phyloP scores from a whole-genome alignment of 92 coral and sea anemone genomes.

The Palythoa caribaeorum region DNA sequence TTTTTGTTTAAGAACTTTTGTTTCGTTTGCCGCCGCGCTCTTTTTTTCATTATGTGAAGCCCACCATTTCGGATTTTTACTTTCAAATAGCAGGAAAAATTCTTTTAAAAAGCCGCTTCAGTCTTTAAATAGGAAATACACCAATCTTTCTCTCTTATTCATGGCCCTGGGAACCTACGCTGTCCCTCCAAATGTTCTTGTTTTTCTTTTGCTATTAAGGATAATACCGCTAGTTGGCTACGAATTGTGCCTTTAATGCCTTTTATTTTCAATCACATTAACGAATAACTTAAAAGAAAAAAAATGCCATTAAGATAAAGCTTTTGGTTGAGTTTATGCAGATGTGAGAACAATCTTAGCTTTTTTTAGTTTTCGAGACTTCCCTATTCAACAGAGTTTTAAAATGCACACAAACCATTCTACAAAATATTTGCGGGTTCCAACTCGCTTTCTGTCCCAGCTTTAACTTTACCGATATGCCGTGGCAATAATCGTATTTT shows the following conservation, averaged over 20 bases:
- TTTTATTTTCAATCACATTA: constrained; percentile 25
- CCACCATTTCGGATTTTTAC: not conserved
- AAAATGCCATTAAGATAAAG: constrained; percentile 32
- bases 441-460: not conserved
- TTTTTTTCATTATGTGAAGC: not conserved
- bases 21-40: constrained; percentile 2
- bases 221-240: constrained; percentile 44
- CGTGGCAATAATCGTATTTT: constrained; percentile 21
- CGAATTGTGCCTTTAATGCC: constrained; percentile 17
- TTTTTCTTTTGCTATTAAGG: not conserved
- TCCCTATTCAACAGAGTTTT: not conserved
- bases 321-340: constrained; percentile 25
- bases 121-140: constrained; percentile 34
- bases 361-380: constrained; percentile 1
- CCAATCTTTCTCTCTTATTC: constrained; percentile 25
- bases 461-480: not conserved
- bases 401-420: not conserved
- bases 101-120: constrained; percentile 27
- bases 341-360: constrained; percentile 1
- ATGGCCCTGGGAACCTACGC: constrained; percentile 33
- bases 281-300: constrained; percentile 7
- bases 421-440: not conserved
- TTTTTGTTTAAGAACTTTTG: not conserved
- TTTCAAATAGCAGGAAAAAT: constrained; percentile 1
- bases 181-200: constrained; percentile 19